Percentiles rank a stretch among this genome's conserved stretches.
These are phyloP conservation scores for Coleophora deauratella DNA, from an alignment of 2,888 invertebrate genomes.

Conservation along the genomic window DNA sequence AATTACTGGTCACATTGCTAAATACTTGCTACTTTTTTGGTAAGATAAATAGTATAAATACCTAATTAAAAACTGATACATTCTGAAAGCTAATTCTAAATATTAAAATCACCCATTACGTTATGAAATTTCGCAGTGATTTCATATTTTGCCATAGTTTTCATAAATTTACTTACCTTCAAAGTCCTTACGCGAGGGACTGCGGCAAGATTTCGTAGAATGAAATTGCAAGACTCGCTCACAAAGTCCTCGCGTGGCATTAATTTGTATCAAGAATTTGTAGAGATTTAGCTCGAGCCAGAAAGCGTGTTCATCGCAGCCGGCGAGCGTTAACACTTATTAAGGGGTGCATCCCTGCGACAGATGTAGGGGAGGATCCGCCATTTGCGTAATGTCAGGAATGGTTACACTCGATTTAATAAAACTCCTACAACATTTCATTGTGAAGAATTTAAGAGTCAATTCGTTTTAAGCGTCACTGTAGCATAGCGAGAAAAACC, in stretches of 20 bases:
- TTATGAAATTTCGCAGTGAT: too few species aligned
- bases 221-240: slow-evolving; percentile 63
- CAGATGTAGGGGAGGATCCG: slow-evolving; percentile 72
- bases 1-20: too few species aligned
- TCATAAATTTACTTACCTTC: too few species aligned
- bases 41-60: too few species aligned
- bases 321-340: slow-evolving; percentile 73
- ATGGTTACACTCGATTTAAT: slow-evolving; percentile 75
- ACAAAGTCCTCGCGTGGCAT: slow-evolving; percentile 55
- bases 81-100: too few species aligned
- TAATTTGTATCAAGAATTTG: slow-evolving; percentile 75
- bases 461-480: slow-evolving; percentile 70
- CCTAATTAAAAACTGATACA: too few species aligned
- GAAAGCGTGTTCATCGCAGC: slow-evolving; percentile 65
- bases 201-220: slow-evolving; percentile 39
- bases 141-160: too few species aligned
- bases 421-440: slow-evolving; percentile 72
- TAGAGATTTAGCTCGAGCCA: slow-evolving; percentile 70
- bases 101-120: too few species aligned
- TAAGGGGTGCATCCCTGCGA: slow-evolving; percentile 74
- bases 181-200: too few species aligned
- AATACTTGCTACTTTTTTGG: too few species aligned
- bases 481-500: slow-evolving; percentile 68
- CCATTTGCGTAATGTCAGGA: slow-evolving; percentile 73
- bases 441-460: slow-evolving; percentile 73